Conservation (phyloP, 2,113 vertebrate genomes). For the Cathartes aura region DNA sequence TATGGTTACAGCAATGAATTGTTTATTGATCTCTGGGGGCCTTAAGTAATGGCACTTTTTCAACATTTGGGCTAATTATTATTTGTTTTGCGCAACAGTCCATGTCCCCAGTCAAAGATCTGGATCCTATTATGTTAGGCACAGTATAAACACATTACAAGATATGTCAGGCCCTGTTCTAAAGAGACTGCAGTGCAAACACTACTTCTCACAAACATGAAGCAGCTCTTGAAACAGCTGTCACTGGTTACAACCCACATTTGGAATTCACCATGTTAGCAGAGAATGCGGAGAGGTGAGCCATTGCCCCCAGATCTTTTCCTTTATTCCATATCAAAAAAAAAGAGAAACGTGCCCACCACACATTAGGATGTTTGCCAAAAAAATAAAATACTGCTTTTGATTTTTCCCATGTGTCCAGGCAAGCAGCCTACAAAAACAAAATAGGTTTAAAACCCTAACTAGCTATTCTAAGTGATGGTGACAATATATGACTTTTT, state of each 20-base stretch:
- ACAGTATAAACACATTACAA: slow-evolving; percentile 30
- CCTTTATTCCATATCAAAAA: neutral
- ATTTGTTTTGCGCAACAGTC: neutral
- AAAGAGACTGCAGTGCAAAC: slow-evolving; percentile 36
- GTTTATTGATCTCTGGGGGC: neutral
- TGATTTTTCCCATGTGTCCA: slow-evolving; percentile 68
- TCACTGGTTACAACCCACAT: neutral
- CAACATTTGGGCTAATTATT: neutral
- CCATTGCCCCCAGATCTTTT: neutral
- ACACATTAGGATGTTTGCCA: neutral
- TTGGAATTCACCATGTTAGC: neutral
- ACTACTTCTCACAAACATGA: neutral
- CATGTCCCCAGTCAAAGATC: neutral
- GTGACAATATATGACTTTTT: slow-evolving; percentile 39
- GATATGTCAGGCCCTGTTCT: neutral
- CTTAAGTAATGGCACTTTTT: neutral
- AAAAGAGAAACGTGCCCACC: neutral
- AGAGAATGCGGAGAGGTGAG: neutral
- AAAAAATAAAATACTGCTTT: slow-evolving; percentile 8
- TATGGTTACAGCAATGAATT: neutral
- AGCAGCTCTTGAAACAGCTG: slow-evolving; percentile 27
- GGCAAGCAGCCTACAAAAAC: slow-evolving; percentile 26
- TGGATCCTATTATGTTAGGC: neutral
- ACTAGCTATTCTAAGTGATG: slow-evolving; percentile 55
- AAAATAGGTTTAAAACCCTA: slow-evolving; percentile 53